Evolutionary conservation across 2,888 invertebrate species (phyloP).

Genomic region (Erebia palarica): DNA sequence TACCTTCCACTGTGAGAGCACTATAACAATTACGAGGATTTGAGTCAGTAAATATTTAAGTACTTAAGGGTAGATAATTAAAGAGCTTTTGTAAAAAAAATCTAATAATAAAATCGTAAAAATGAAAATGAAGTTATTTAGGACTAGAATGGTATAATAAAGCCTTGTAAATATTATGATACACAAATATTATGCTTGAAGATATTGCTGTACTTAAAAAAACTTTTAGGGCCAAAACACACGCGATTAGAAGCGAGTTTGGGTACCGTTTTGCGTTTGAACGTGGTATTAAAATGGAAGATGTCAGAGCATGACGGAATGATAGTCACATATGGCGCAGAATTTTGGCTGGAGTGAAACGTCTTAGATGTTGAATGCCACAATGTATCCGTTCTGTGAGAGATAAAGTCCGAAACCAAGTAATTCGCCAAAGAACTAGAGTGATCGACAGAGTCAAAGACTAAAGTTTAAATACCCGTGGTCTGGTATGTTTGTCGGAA

Average conservation of each 20-base stretch:
- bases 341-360: too few species aligned
- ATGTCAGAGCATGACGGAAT: too few species aligned
- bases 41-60: slow-evolving; percentile 46
- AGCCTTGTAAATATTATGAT: neutral
- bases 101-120: slow-evolving; percentile 19
- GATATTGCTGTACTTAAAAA: neutral
- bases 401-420: too few species aligned
- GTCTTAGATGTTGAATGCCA: too few species aligned
- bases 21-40: slow-evolving; percentile 60
- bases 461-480: too few species aligned
- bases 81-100: slow-evolving; percentile 20
- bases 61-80: slow-evolving; percentile 13
- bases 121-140: slow-evolving; percentile 18
- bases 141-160: slow-evolving; percentile 28
- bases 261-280: too few species aligned
- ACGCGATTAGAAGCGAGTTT: neutral
- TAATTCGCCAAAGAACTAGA: too few species aligned
- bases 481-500: too few species aligned
- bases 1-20: neutral
- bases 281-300: too few species aligned
- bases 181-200: slow-evolving; percentile 19
- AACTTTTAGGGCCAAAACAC: neutral
- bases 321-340: too few species aligned
- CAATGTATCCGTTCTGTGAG: too few species aligned
- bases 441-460: too few species aligned